Base-by-base conservation (phyloP, 1,140 invertebrate genomes). In the Drosophila truncata region DNA sequence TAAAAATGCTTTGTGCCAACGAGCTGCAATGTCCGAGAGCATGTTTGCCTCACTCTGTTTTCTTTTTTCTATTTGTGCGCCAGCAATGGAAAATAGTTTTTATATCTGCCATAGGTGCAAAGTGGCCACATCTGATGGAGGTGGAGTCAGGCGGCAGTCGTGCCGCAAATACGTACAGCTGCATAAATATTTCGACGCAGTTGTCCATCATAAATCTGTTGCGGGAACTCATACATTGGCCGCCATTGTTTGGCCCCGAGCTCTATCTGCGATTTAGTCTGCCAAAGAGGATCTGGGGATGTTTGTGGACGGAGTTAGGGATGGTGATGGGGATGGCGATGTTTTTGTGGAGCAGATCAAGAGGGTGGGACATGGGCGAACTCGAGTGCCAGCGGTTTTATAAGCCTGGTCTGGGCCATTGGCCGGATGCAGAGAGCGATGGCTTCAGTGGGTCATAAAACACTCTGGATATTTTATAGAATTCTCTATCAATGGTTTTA, bases 151-250 rank as follows among this genome's bases (percentile, higher is more conserved):
- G 37, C 11, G 54, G 37, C 18, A 31, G 29, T 7, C 13, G 41
- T 14, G 27, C 49, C 52, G 23, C 50, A 33, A 18, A 49, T 29
- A 20, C 58, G 52, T 50, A 59, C 62, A 71, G 65, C 65, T 81
- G 60, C 82, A 80, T 63, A 84, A 71, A 84, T 72, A 77, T 80
- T 85, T 69, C 44, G 73, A 78, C 61, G 69, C 75, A 75, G 78
- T 87, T 85, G 79, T 85, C 75, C 83, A 79, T 78, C 83, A 86
- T 70, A 86, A 82, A 85, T 85, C 73, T 75, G 60, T 58, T 65
- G 64, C 50, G 63, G 50, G 50, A 81, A 78, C 74, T 78, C 67
- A 64, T 75, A 82, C 78, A 84, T 62, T 71, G 81, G 76, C 47
- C 46, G 29, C 55, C 52, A 76, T 63, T 77, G 81, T 80, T 76